Evolutionary conservation across 2,797 vertebrate genomes (phyloP).

Genomic region (Oreortyx pictus): DNA sequence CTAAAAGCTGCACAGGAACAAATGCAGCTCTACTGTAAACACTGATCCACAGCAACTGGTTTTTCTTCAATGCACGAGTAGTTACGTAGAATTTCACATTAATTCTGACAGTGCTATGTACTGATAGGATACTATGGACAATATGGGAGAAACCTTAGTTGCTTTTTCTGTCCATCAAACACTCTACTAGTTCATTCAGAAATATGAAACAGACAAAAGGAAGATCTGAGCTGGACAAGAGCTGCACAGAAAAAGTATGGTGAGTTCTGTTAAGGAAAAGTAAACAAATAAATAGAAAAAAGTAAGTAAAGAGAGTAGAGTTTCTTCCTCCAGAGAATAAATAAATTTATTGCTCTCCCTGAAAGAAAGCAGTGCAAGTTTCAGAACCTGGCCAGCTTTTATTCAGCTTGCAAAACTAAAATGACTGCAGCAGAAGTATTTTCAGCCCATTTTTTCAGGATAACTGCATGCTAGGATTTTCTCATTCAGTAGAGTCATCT

Average conservation of each 20-base stretch:
- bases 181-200: neutral
- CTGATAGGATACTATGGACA: neutral
- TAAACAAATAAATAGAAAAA: too few species aligned
- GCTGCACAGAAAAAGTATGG: neutral
- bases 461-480: neutral
- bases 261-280: neutral
- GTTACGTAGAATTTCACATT: neutral
- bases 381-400: constrained; percentile 1
- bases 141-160: neutral
- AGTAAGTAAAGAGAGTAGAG: too few species aligned
- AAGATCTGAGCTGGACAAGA: neutral
- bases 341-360: rapidly evolving
- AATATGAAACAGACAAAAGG: rapidly evolving
- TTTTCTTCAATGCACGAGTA: neutral
- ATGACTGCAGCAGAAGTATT: neutral
- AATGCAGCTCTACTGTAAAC: neutral
- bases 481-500: neutral
- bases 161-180: neutral
- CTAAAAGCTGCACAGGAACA: neutral
- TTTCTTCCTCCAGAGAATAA: neutral
- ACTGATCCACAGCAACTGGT: neutral
- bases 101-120: neutral
- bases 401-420: neutral
- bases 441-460: neutral
- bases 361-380: neutral